A percentile compares a stretch with the other conserved stretches of the same genome.
These are phyloP conservation scores for Echinops telfairi DNA, from an alignment of 2,113 vertebrate species.

Conservation along the genomic window DNA sequence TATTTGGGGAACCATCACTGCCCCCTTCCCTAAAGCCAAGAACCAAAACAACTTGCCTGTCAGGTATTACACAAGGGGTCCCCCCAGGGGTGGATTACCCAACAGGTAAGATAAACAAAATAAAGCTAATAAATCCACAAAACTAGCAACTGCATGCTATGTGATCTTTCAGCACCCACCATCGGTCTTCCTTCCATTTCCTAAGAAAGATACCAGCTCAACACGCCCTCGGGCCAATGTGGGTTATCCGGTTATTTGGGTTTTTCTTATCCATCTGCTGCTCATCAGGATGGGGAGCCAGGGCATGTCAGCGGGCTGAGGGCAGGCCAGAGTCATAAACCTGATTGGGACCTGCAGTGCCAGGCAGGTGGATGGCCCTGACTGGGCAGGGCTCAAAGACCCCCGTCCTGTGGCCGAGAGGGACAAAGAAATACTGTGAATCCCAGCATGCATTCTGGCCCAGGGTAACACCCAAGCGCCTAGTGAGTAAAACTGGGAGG, in stretches of 20 bases:
- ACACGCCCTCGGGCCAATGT: neutral
- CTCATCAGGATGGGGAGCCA: neutral
- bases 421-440: neutral
- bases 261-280: neutral
- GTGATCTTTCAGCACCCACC: neutral
- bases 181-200: neutral
- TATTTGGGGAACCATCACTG: neutral
- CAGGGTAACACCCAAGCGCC: neutral
- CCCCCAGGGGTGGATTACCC: too few species aligned
- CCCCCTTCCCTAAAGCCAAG: neutral
- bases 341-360: neutral
- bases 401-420: neutral
- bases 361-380: neutral
- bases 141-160: neutral
- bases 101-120: neutral
- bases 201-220: neutral
- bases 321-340: neutral
- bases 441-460: neutral
- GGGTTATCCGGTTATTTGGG: too few species aligned
- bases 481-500: slow-evolving; percentile 41
- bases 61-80: too few species aligned
- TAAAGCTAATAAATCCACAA: neutral
- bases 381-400: neutral
- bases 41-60: neutral
- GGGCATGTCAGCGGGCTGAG: rapidly evolving